Evolutionary conservation across 2,888 invertebrate species (phyloP), one percentile per base, ranked within the genome.

Genomic region (Sphecodes monilicornis): DNA sequence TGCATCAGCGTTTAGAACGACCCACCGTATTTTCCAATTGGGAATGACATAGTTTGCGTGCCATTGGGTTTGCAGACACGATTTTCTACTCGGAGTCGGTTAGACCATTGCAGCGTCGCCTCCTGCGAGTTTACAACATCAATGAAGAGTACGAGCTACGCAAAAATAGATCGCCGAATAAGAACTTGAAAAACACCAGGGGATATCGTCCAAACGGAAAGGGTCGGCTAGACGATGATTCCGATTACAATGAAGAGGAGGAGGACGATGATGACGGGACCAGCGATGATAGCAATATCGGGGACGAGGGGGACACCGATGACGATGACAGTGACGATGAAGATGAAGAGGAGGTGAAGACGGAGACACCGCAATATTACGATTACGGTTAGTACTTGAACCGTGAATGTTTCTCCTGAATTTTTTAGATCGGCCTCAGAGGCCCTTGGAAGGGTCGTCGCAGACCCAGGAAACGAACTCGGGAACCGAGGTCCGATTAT

Each of bases 371-470:
- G 22, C 89, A 85, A 54, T 88, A 88, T 84, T 78, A 82, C 80
- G 90, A 92, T 71, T 88, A 93, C 81, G 93, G 93, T 93, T 92
- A 93, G 93, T 93, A 88, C 84, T 80, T 64, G 76, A 80, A 10
- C 4, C 4, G 69, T 66, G 54, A 84, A 86, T 84, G 66, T 36
- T 76, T 82, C 83, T 82, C 78, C 57, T 76, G 76, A 46, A 57
- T 88, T 91, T 91, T 91, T 29, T 84, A 91, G 91, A 86, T 88
- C 66, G 83, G 74, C 39, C 60, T 80, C 13, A 11, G 76, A 60
- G 72, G 60, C 41, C 72, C 76, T 32, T 76, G 68, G 70, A 85
- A 74, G 78, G 80, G 80, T 82, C 82, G 84, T 43, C 60, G 73
- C 57, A 76, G 80, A 43, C 81, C 75, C 73, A 74, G 80, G 78